Evolutionary conservation across 2,888 invertebrate species (phyloP).

Genomic region (Eupithecia subumbrata): DNA sequence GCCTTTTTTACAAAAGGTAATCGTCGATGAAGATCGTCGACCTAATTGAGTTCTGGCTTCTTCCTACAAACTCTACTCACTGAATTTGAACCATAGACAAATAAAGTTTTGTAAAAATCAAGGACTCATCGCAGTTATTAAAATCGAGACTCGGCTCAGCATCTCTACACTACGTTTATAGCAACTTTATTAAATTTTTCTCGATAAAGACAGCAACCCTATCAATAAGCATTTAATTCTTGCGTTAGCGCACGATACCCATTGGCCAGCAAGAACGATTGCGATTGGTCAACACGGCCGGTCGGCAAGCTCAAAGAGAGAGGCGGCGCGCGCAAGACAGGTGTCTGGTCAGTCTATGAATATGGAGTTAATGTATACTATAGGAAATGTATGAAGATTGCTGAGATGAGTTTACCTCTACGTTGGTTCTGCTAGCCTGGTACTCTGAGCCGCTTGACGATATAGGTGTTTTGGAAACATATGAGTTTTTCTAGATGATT

Average conservation of each 20-base stretch:
- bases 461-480: constrained; percentile 14
- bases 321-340: constrained; percentile 76
- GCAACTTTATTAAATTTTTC: constrained; percentile 27
- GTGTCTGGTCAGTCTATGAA: constrained; percentile 69
- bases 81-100: background rate
- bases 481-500: constrained; percentile 1
- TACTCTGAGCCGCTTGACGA: constrained; percentile 38
- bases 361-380: constrained; percentile 63
- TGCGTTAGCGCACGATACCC: constrained; percentile 66
- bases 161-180: background rate
- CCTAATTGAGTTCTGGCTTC: background rate
- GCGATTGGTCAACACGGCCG: constrained; percentile 67
- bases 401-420: constrained; percentile 33
- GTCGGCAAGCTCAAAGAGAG: constrained; percentile 73
- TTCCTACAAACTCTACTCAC: background rate
- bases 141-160: background rate
- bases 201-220: constrained; percentile 58
- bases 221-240: constrained; percentile 76
- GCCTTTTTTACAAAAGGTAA: too few species aligned
- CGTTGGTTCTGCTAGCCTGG: constrained; percentile 39
- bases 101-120: background rate
- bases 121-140: background rate
- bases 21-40: background rate
- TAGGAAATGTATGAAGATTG: constrained; percentile 39
- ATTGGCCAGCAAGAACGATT: constrained; percentile 63